phyloP scores from a whole-genome alignment of 1,140 invertebrate genomes.

The Heliothis subflexa region DNA sequence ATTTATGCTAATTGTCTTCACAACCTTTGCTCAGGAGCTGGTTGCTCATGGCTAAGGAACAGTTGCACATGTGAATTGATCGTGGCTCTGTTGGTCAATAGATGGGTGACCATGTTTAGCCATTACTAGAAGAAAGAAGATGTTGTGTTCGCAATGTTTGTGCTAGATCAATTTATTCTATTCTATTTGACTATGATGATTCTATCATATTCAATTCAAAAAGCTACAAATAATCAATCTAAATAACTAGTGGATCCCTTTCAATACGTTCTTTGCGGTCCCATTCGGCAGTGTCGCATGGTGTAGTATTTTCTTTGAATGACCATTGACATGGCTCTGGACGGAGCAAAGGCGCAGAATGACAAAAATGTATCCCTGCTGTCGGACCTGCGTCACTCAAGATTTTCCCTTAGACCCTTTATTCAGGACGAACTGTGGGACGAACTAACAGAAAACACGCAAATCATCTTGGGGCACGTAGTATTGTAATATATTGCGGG shows the following conservation, averaged over 20 bases:
- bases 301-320: slow-evolving; percentile 45
- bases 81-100: no score
- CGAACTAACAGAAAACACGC: slow-evolving; percentile 54
- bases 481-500: slow-evolving; percentile 44
- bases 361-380: slow-evolving; percentile 63
- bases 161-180: no score
- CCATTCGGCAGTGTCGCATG: slow-evolving; percentile 21
- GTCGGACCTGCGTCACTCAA: slow-evolving; percentile 63
- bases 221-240: background rate
- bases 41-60: no score
- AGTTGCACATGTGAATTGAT: no score
- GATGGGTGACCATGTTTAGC: no score
- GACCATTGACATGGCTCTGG: slow-evolving; percentile 36
- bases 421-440: slow-evolving; percentile 47
- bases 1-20: no score
- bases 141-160: no score
- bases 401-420: slow-evolving; percentile 53
- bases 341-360: slow-evolving; percentile 56
- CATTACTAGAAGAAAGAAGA: no score
- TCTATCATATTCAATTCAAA: background rate
- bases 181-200: background rate
- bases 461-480: slow-evolving; percentile 52
- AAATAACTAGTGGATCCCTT: background rate
- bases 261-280: slow-evolving; percentile 1
- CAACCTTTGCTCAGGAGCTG: no score